Evolutionary conservation across 2,797 vertebrate species (phyloP).

Genomic region (Urocyon cinereoargenteus): DNA sequence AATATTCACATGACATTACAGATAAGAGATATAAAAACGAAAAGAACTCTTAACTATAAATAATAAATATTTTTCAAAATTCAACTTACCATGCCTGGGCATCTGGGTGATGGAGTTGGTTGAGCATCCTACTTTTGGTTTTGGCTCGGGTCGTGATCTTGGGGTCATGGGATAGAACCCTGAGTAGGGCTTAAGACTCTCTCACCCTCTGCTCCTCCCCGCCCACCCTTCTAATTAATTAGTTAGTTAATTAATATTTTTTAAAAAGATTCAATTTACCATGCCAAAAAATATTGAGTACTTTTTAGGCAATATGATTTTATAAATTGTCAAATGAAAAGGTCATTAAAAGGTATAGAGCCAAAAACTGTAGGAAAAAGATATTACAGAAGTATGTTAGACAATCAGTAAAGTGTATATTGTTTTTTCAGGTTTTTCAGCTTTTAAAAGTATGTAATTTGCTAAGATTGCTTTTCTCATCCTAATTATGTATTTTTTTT

Average conservation of each 20-base stretch:
- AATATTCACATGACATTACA: background rate
- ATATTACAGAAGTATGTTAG: background rate
- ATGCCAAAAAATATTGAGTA: background rate
- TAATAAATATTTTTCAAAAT: background rate
- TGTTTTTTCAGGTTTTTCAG: background rate
- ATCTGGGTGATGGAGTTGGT: background rate
- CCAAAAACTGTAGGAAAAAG: background rate
- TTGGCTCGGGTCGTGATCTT: background rate
- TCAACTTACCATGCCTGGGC: background rate
- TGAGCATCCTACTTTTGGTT: background rate
- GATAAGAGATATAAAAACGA: background rate
- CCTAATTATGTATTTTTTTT: background rate
- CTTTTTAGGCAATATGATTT: background rate
- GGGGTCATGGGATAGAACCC: background rate
- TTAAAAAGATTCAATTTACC: background rate
- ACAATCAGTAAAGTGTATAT: background rate
- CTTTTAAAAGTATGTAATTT: background rate
- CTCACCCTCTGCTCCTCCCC: background rate
- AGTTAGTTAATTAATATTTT: background rate
- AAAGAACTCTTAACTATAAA: background rate
- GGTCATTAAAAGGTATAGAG: background rate
- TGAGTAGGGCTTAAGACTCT: background rate
- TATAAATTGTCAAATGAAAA: background rate
- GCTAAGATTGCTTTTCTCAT: background rate
- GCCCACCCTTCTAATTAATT: background rate